Percentiles rank a stretch among this genome's conserved stretches.
These are phyloP conservation scores for Halictus ligatus DNA, from an alignment of 2,888 invertebrate species.

Conservation along the genomic window DNA sequence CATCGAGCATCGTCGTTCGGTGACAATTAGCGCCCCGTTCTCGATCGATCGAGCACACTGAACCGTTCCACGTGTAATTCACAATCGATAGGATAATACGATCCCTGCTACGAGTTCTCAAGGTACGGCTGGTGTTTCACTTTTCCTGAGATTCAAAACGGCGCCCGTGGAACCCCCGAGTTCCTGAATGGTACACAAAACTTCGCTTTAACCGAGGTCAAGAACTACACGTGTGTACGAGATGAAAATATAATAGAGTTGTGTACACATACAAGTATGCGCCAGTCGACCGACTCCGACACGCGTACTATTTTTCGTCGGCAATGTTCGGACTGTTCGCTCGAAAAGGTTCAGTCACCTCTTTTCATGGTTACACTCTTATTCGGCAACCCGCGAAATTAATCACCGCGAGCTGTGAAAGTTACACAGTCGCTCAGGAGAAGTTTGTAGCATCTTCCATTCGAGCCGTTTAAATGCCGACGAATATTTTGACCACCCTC, in stretches of 20 bases:
- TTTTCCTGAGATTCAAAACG: neutral
- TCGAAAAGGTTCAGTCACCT: neutral
- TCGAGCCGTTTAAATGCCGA: neutral
- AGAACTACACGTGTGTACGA: slow-evolving; percentile 1
- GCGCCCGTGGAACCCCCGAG: neutral
- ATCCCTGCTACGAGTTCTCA: neutral
- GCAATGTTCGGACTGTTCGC: neutral
- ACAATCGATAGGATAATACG: neutral
- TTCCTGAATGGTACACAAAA: slow-evolving; percentile 12
- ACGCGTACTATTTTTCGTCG: neutral
- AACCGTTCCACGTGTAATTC: slow-evolving; percentile 1
- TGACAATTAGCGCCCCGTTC: neutral
- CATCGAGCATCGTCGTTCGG: neutral
- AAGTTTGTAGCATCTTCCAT: neutral
- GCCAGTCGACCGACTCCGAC: neutral
- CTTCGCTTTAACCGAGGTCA: slow-evolving; percentile 11
- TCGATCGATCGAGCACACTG: neutral
- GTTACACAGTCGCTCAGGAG: neutral
- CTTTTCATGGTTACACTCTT: neutral
- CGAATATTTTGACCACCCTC: neutral
- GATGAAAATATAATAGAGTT: neutral
- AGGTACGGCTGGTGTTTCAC: neutral
- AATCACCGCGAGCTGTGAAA: neutral
- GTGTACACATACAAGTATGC: neutral
- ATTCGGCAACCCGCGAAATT: neutral